Evolutionary conservation across 2,113 vertebrate genomes (phyloP), one percentile per base, ranked within the genome.

Genomic region (Arizona elegans): DNA sequence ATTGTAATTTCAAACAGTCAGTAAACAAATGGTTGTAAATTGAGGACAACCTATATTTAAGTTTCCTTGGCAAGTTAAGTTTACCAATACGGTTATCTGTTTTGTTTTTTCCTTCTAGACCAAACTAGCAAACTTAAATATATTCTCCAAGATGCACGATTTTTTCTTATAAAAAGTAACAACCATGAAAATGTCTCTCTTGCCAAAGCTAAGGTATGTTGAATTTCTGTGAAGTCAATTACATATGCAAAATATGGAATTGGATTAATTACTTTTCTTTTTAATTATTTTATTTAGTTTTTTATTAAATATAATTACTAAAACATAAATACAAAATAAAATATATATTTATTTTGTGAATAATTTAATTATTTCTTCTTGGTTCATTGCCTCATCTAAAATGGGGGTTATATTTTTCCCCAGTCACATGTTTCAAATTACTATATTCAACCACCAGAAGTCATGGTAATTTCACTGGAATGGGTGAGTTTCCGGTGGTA

Each of bases 151-250:
- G 99, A 99, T 88, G 99, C 99, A 96, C 98, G 99, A 85, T 99
- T 98, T 97, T 99, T 99, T 96, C 98, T 99, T 90, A 99, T 99
- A 93, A 99, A 99, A 97, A 99, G 99, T 98, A 99, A 99, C 98
- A 99, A 99, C 96, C 99, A 99, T 93, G 99, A 99, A 96, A 99
- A 99, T 4, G 99, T 99, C 2, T 99, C 99, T 0, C 98, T 99
- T 96, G 99, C 99, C 91, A 99, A 99, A 98, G 99, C 99, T 50
- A 99, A 99, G 98, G 99, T 99, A 97, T 70, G 91, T 94, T 93
- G 17, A 1, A 58, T 47, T 50, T 38, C 33, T 43, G 33, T 81
- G 8, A 81, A 38, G 33, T 81, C 12, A 70, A 1, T 33, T 75
- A 75, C 33, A 21, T 85, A 17, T 87, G 58, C 1, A 91, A 43